These are phyloP conservation scores for Circaetus cinerascens DNA, from an alignment of 2,113 vertebrate species.

Conservation along the genomic window DNA sequence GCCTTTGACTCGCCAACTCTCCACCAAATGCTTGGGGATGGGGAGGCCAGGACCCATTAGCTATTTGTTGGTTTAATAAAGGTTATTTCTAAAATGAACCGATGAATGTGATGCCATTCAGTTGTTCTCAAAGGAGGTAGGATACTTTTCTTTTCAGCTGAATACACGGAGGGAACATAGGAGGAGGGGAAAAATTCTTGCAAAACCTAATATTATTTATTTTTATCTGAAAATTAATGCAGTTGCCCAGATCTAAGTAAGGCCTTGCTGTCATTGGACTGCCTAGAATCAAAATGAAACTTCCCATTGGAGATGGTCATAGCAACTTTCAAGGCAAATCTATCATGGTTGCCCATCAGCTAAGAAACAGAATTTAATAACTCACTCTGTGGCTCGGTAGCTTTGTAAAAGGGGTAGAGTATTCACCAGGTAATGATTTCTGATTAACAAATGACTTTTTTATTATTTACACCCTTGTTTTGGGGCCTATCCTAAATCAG, in stretches of 20 bases:
- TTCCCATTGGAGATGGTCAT: not conserved
- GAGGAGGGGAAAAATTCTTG: not conserved
- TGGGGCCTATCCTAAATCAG: not conserved
- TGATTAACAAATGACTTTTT: not conserved
- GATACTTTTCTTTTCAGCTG: not conserved
- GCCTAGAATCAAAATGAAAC: not conserved
- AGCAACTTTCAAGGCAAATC: not conserved
- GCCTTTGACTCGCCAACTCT: not conserved
- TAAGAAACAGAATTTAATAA: not conserved
- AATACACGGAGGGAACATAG: rapidly evolving
- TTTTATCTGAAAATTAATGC: not conserved
- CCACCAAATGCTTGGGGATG: not conserved
- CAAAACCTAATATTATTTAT: not conserved
- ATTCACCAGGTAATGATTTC: not conserved
- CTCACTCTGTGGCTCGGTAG: not conserved
- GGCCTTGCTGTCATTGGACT: not conserved
- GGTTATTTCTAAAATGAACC: not conserved
- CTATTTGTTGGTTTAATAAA: not conserved
- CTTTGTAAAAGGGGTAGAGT: not conserved
- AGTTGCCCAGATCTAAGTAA: not conserved
- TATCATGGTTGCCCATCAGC: not conserved
- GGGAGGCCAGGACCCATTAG: rapidly evolving
- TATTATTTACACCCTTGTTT: not conserved
- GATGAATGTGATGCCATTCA: not conserved
- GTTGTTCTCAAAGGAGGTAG: not conserved